Evolutionary conservation across 2,888 invertebrate genomes (phyloP), one percentile per base, ranked within the genome.

Genomic region (Diogma glabrata): DNA sequence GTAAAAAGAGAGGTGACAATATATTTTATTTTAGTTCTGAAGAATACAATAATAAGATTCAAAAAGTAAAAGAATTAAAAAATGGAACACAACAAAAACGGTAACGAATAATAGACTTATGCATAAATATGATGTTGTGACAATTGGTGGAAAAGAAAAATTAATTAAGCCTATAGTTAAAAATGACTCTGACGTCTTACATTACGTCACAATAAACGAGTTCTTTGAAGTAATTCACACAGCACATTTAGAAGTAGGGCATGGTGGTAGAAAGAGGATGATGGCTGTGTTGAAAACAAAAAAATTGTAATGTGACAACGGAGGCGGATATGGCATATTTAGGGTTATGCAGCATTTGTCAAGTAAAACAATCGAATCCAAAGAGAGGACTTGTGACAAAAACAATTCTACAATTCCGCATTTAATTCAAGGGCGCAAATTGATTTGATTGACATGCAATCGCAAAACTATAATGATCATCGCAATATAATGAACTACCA

Each of bases 101-200:
- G n/a, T n/a, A n/a, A n/a, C n/a, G n/a, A n/a, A n/a, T n/a, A n/a
- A n/a, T n/a, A n/a, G n/a, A n/a, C n/a, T n/a, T n/a, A n/a, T n/a
- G n/a, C n/a, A n/a, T n/a, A n/a, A n/a, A n/a, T 43, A 43, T 23
- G 43, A 43, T 43, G 22, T 43, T 9, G 23, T 43, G n/a, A 14
- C 6, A 43, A 23, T 14, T n/a, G 23, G 23, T 43, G 43, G 43
- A n/a, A 22, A 23, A 7, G 22, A n/a, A n/a, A 43, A 43, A 43
- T 43, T 43, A 12, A 14, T 43, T 1, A 20, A 43, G 20, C 43
- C 43, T n/a, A 14, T 43, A 3, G 17, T 20, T 6, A 43, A 43
- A 43, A 43, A 43, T 43, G 43, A 23, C 23, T 43, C 12, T 4
- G 22, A 12, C 7, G 14, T 43, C 14, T 23, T 20, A n/a, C 23